These are phyloP conservation scores for Galeopsomyia nigrocyanea DNA, from an alignment of 2,888 invertebrate species.

Conservation along the genomic window DNA sequence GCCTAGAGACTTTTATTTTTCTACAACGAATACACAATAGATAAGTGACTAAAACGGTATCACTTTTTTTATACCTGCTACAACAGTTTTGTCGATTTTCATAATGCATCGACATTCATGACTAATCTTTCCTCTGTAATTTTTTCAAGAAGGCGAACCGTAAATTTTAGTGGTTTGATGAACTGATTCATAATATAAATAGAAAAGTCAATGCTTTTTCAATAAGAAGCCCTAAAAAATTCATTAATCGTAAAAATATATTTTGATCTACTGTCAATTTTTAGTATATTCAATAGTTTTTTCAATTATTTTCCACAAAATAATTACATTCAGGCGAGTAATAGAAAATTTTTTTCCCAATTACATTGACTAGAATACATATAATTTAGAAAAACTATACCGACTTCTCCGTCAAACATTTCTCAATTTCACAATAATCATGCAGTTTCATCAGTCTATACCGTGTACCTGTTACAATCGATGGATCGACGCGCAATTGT, in stretches of 20 bases:
- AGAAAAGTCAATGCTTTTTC: too few relatives aligned
- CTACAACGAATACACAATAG: constrained; percentile 50
- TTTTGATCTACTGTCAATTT: too few relatives aligned
- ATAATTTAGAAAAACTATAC: not conserved
- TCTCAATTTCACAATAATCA: constrained; percentile 11
- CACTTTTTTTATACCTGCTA: constrained; percentile 28
- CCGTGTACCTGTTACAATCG: constrained; percentile 46
- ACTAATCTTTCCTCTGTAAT: constrained; percentile 1
- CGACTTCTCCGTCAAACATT: constrained; percentile 16
- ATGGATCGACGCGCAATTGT: constrained; percentile 47
- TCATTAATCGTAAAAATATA: too few relatives aligned
- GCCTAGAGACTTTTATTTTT: constrained; percentile 49
- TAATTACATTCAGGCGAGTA: too few relatives aligned
- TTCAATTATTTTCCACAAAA: too few relatives aligned
- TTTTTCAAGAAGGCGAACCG: constrained; percentile 11
- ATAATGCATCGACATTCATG: constrained; percentile 30
- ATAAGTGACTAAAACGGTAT: constrained; percentile 37
- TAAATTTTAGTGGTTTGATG: constrained; percentile 11
- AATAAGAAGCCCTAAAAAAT: too few relatives aligned
- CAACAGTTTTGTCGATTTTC: constrained; percentile 29
- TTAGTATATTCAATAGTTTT: too few relatives aligned
- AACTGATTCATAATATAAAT: too few relatives aligned
- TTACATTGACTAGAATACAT: too few relatives aligned
- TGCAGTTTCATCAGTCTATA: constrained; percentile 37
- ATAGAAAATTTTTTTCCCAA: too few relatives aligned